These are phyloP conservation scores for Lineus longissimus DNA, from an alignment of 1,140 invertebrate genomes.

Conservation along the genomic window DNA sequence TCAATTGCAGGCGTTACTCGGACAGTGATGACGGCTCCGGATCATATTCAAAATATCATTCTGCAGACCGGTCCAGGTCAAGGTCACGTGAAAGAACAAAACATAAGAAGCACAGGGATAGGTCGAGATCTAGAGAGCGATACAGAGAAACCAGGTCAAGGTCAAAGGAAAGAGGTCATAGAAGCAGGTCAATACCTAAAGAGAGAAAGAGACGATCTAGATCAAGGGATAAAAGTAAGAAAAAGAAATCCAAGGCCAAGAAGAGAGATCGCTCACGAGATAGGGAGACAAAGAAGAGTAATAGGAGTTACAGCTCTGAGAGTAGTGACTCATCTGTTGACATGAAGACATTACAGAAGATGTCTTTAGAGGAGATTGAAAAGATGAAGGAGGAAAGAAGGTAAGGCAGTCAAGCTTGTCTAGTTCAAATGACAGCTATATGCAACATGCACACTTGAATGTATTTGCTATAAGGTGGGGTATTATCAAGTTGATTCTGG, in stretches of 20 bases:
- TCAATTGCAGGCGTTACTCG: no score
- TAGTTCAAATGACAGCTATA: no score
- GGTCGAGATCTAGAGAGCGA: neutral
- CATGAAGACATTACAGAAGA: constrained; percentile 7
- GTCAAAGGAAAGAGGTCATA: constrained; percentile 7
- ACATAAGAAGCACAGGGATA: neutral
- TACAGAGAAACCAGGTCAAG: constrained; percentile 13
- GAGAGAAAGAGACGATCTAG: neutral
- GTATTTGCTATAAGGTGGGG: no score
- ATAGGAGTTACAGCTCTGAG: no score
- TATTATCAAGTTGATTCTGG: no score
- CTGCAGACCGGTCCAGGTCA: neutral
- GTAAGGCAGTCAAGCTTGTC: constrained; percentile 56
- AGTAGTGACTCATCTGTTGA: no score
- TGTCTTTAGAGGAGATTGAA: constrained; percentile 60
- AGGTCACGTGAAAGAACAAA: neutral
- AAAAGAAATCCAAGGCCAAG: no score
- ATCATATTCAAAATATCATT: neutral
- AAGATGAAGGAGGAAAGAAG: constrained; percentile 65
- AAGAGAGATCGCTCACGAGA: no score
- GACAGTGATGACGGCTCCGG: neutral
- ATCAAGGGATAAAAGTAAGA: neutral
- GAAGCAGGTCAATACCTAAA: no score
- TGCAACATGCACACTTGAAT: no score
- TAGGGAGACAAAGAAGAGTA: no score